These are phyloP conservation scores for Dipodomys stephensi DNA, from an alignment of 2,113 vertebrate genomes.

Conservation along the genomic window DNA sequence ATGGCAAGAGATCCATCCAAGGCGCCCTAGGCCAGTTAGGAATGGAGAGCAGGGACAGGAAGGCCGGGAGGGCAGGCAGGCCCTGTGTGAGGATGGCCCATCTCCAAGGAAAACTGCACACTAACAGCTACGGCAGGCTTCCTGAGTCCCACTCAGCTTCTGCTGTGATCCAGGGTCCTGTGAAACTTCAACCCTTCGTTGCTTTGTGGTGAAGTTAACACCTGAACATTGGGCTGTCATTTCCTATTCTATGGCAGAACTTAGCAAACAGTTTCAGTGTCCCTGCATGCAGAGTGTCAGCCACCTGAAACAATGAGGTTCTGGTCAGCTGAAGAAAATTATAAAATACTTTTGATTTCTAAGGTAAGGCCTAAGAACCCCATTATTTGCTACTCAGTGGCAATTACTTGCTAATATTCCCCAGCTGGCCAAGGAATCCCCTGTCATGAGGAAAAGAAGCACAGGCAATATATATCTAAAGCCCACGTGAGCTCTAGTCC, in stretches of 20 bases:
- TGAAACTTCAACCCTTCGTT: neutral
- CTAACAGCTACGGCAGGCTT: too few relatives aligned
- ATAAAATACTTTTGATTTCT: slow-evolving; percentile 72
- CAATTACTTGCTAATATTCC: neutral
- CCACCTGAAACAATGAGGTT: slow-evolving; percentile 86
- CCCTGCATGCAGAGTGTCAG: slow-evolving; percentile 81
- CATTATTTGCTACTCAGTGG: neutral
- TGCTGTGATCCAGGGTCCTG: neutral
- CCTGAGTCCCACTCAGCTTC: too few relatives aligned
- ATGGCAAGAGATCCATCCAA: slow-evolving; percentile 90
- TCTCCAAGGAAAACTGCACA: too few relatives aligned
- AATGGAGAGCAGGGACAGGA: slow-evolving; percentile 89
- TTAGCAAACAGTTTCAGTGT: slow-evolving; percentile 84
- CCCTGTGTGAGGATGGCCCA: too few relatives aligned
- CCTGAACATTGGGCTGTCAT: slow-evolving; percentile 82
- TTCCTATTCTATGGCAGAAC: slow-evolving; percentile 83
- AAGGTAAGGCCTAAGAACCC: slow-evolving; percentile 55
- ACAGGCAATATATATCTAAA: neutral
- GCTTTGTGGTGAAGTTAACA: neutral
- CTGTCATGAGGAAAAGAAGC: neutral
- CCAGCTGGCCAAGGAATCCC: neutral
- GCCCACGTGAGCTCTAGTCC: neutral
- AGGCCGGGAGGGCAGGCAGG: slow-evolving; percentile 84
- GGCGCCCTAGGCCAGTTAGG: slow-evolving; percentile 89
- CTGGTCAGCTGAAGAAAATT: slow-evolving; percentile 66